Base-by-base conservation (phyloP, 92 coral and sea anemone species). In the Micromussa lordhowensis region DNA sequence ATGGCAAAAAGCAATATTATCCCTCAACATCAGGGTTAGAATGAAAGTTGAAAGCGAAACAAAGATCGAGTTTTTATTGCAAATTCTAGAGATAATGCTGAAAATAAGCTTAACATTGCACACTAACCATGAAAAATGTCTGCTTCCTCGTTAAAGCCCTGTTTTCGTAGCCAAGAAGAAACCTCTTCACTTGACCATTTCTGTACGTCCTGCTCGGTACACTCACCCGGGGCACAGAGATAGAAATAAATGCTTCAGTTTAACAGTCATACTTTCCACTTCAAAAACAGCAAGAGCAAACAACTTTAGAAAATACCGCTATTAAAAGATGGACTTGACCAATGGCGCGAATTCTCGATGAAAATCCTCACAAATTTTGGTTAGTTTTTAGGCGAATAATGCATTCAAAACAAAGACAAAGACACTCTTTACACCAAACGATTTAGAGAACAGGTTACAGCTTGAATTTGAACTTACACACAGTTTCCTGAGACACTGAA, bases 281-380 rank as follows among this genome's bases (percentile, higher is more conserved):
- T 61, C 68, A 61, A 61, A 21, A 61, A 61, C 68, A 61, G 16
- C 68, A 61, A 61, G 68, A 61, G 68, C 68, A 61, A 61, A 61
- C 26, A 61, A 61, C 10, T 61, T 61, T 61, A 7, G 16, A 61
- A 61, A 61, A 61, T 61, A 21, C 21, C 26, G 7, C 68, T 61
- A 21, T n/a, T n/a, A n/a, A n/a, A 61, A 61, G 68, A 61, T 15
- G 68, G 68, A 61, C 68, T 15, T 15, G 68, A 16, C 21, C 16
- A 61, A 61, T 61, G 68, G 68, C 68, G 68, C 68, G 68, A 61
- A 61, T 61, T 61, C 68, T 61, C 68, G 68, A 61, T 61, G 68
- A 61, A 61, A 15, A 15, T 61, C 68, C 68, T 61, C 26, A 61
- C 68, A 61, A 5, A 61, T 61, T 61, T 61, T 61, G 68, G 68